Evolutionary conservation across 2,888 invertebrate genomes (phyloP).

Genomic region (Synanthedon formicaeformis): DNA sequence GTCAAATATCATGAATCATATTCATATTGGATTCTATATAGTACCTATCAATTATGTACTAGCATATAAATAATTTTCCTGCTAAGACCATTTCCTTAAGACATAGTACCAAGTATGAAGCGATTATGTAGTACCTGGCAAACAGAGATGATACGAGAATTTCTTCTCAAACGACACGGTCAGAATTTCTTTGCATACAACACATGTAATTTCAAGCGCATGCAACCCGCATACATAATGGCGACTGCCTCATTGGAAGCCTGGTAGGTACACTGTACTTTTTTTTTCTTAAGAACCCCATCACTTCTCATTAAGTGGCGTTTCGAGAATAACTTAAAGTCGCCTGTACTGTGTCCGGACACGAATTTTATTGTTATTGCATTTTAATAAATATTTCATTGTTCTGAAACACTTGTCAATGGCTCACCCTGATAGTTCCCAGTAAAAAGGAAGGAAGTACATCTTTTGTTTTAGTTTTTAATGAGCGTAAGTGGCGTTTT

Average conservation of each 20-base stretch:
- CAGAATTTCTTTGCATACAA: constrained; percentile 56
- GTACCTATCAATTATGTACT: no score
- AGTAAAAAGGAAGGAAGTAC: constrained; percentile 57
- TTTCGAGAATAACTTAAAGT: constrained; percentile 69
- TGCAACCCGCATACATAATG: constrained; percentile 58
- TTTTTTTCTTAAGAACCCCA: constrained; percentile 67
- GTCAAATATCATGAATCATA: no score
- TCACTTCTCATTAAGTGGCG: constrained; percentile 70
- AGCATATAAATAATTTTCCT: no score
- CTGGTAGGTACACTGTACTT: constrained; percentile 54
- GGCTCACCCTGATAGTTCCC: constrained; percentile 37
- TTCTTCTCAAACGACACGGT: constrained; percentile 29
- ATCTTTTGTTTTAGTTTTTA: constrained; percentile 36
- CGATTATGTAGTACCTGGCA: neutral
- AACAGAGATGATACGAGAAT: constrained; percentile 20
- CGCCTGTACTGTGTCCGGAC: constrained; percentile 57
- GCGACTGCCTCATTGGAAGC: constrained; percentile 35
- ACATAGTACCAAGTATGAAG: no score
- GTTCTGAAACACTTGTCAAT: constrained; percentile 29
- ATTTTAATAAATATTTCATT: constrained; percentile 55
- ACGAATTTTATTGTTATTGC: constrained; percentile 70
- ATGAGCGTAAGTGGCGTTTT: constrained; percentile 4
- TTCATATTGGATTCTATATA: no score
- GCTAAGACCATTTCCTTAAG: no score
- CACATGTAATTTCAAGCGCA: constrained; percentile 55